phyloP scores from a whole-genome alignment of 1,140 invertebrate species.

The Pogonomyrmex barbatus region DNA sequence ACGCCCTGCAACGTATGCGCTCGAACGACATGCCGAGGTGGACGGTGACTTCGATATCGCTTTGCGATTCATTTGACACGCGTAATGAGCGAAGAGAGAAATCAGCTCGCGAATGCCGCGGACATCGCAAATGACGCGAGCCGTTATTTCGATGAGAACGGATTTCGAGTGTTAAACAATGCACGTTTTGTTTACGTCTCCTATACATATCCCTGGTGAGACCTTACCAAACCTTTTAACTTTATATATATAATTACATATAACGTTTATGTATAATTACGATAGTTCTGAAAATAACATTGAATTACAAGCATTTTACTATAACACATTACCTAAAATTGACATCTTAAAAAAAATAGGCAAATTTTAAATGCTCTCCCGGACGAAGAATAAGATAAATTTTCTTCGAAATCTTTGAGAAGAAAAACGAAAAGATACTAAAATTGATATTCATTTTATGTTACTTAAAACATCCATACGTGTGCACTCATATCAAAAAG shows the following conservation, averaged over 20 bases:
- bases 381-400: neutral
- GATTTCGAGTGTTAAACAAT: neutral
- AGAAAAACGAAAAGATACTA: neutral
- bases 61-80: neutral
- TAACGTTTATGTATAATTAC: neutral
- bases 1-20: slow-evolving; percentile 20
- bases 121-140: neutral
- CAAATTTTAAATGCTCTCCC: neutral
- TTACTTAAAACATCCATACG: neutral
- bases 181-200: neutral
- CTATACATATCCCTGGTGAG: neutral
- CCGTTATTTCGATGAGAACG: neutral
- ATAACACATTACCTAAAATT: neutral
- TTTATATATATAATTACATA: neutral
- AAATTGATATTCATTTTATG: neutral
- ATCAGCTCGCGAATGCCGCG: neutral
- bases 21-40: neutral
- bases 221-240: neutral
- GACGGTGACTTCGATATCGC: slow-evolving; percentile 14
- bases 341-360: neutral
- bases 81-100: neutral
- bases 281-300: too few relatives aligned
- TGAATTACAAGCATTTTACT: neutral
- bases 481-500: neutral
- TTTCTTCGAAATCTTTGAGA: neutral